Evolutionary conservation across 2,888 invertebrate species (phyloP).

Genomic region (Drosophila yooni): DNA sequence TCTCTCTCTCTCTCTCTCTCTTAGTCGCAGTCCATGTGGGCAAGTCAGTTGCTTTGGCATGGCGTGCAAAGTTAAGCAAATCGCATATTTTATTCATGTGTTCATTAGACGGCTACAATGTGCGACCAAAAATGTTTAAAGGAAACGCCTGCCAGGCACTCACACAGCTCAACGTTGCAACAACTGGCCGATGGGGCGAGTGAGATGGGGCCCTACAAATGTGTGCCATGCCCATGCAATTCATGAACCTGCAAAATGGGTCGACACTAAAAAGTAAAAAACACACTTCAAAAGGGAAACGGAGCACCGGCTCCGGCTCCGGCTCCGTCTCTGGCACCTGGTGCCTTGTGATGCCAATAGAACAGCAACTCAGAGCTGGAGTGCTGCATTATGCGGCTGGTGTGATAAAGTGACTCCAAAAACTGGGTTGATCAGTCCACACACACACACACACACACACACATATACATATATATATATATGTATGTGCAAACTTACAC

Average conservation of each 20-base stretch:
- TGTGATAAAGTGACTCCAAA: slow-evolving; percentile 70
- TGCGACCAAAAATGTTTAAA: slow-evolving; percentile 81
- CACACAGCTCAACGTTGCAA: slow-evolving; percentile 10
- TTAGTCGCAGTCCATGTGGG: neutral
- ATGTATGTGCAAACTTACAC: neutral
- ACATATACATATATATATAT: too few relatives aligned
- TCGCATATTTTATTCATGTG: slow-evolving; percentile 81
- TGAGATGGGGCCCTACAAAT: neutral
- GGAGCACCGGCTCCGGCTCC: slow-evolving; percentile 39
- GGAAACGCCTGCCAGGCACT: slow-evolving; percentile 61
- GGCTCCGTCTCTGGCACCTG: slow-evolving; percentile 22
- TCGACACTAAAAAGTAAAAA: slow-evolving; percentile 45
- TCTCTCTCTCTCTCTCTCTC: neutral
- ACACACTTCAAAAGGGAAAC: slow-evolving; percentile 74
- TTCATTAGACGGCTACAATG: slow-evolving; percentile 81
- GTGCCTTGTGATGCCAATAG: slow-evolving; percentile 59
- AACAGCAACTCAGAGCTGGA: slow-evolving; percentile 40
- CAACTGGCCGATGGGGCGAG: neutral
- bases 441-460: slow-evolving; percentile 14
- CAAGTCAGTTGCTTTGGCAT: slow-evolving; percentile 23
- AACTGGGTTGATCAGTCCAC: slow-evolving; percentile 70
- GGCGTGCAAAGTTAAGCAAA: slow-evolving; percentile 80
- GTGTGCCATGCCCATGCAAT: slow-evolving; percentile 68
- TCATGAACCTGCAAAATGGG: slow-evolving; percentile 79
- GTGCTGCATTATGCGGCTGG: slow-evolving; percentile 68